A percentile compares a stretch with the other conserved stretches of the same genome.
phyloP scores from a whole-genome alignment of 1,140 invertebrate genomes.

The Leptinotarsa texana region DNA sequence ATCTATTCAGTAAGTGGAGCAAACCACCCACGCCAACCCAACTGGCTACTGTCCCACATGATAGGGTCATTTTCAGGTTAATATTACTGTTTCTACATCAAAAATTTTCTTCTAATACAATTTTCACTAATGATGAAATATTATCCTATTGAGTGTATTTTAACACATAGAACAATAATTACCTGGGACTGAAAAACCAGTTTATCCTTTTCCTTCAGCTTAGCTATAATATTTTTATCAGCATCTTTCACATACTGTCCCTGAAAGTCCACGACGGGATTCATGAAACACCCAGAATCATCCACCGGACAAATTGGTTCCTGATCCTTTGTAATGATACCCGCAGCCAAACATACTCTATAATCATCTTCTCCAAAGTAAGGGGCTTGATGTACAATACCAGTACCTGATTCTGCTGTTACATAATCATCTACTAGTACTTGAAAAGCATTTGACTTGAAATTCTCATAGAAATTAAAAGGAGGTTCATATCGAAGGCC shows the following conservation, averaged over 20 bases:
- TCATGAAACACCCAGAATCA: slow-evolving; percentile 83
- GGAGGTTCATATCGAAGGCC: slow-evolving; percentile 86
- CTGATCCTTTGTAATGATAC: slow-evolving; percentile 82
- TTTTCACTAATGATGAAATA: too few species aligned
- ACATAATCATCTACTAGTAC: slow-evolving; percentile 92
- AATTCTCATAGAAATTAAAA: slow-evolving; percentile 84
- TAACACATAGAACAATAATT: background rate
- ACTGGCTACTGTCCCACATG: too few species aligned
- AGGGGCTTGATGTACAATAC: slow-evolving; percentile 98
- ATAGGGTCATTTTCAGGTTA: too few species aligned
- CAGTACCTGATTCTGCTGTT: slow-evolving; percentile 95
- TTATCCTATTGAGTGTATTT: too few species aligned
- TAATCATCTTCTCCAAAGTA: slow-evolving; percentile 99
- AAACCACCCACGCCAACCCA: too few species aligned
- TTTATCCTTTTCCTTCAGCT: slow-evolving; percentile 75
- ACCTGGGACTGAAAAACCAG: slow-evolving; percentile 76
- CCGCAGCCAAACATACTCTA: slow-evolving; percentile 80
- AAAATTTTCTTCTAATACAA: too few species aligned
- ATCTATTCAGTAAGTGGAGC: too few species aligned
- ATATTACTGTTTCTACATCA: too few species aligned
- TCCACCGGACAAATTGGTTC: slow-evolving; percentile 94
- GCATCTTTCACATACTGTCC: slow-evolving; percentile 93
- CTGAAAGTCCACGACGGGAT: slow-evolving; percentile 85
- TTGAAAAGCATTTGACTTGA: slow-evolving; percentile 69
- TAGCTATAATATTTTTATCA: slow-evolving; percentile 85